Base-by-base conservation (phyloP, 1,140 invertebrate species). In the Lasioglossum baleicum region DNA sequence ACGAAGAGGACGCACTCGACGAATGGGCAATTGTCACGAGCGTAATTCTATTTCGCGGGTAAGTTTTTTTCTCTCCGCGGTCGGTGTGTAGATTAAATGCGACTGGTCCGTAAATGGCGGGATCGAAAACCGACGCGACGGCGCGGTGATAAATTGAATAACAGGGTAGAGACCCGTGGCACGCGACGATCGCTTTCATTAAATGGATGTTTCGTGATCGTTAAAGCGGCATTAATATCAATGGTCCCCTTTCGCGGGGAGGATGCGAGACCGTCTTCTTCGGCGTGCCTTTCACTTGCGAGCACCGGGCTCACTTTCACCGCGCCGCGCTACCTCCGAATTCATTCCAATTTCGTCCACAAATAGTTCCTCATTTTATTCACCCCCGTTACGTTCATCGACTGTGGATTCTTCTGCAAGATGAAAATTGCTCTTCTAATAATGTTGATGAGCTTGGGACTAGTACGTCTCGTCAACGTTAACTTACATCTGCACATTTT, bases 141-240 rank as follows among this genome's bases (percentile, higher is more conserved):
- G 56, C 40, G 22, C 60, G 11, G 63, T 40, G 48, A 73, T 84
- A 71, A 87, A 87, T 85, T 87, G 86, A 79, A 87, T 87, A 87
- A 87, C 74, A 73, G 81, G 81, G 40, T 71, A 65, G 75, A 35
- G n/a, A 35, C 77, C 83, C 86, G 83, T 88, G 86, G 81, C 86
- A 87, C 85, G 71, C 80, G 72, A 80, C 72, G 76, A 85, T 83
- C 81, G 42, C 51, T 63, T 85, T 84, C 77, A 70, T 83, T 82
- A 83, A 79, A 70, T 40, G 66, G 85, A 80, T 51, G 65, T 68
- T 75, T 60, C 69, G 69, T 61, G 76, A 64, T 73, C 75, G 78
- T 81, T 81, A 75, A 68, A 71, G 44, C 65, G 44, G 69, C 73
- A 87, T 87, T 87, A 87, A 87, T 87, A 87, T 87, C 83, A 87